Conservation (phyloP, 1,140 invertebrate species). For the Adoxophyes honmai region DNA sequence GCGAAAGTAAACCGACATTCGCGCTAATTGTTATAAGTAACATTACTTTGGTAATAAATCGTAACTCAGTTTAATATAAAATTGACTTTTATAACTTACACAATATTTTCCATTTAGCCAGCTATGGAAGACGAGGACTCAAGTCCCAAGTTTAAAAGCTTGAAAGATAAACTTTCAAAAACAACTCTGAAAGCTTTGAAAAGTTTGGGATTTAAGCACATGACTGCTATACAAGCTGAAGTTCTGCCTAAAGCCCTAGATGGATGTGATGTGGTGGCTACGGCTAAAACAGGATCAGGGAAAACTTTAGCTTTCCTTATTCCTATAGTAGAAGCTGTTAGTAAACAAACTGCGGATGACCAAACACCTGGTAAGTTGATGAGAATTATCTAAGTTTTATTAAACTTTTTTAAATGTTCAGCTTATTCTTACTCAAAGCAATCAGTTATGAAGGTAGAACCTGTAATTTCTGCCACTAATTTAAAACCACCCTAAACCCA, state of each 20-base stretch:
- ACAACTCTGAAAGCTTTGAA: constrained; percentile 44
- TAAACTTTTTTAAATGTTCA: too few relatives aligned
- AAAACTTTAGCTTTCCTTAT: constrained; percentile 88
- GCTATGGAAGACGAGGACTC: constrained; percentile 35
- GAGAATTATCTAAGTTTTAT: too few relatives aligned
- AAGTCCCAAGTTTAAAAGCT: constrained; percentile 51
- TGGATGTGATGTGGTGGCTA: constrained; percentile 93
- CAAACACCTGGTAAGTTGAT: constrained; percentile 82
- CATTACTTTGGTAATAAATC: too few relatives aligned
- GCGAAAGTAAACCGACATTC: too few relatives aligned
- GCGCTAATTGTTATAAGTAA: too few relatives aligned
- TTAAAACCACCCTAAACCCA: too few relatives aligned
- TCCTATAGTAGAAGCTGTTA: constrained; percentile 88
- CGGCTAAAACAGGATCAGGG: constrained; percentile 93
- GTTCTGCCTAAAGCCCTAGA: constrained; percentile 86
- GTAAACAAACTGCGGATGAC: constrained; percentile 83
- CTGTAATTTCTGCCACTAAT: too few relatives aligned
- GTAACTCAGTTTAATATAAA: too few relatives aligned
- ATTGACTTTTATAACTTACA: too few relatives aligned
- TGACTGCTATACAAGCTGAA: constrained; percentile 93
- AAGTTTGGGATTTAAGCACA: constrained; percentile 78
- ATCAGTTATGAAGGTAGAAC: too few relatives aligned
- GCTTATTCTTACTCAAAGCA: too few relatives aligned
- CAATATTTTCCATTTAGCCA: background rate
- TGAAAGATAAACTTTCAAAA: constrained; percentile 42